Percentiles rank a stretch among this genome's conserved stretches.
These are phyloP conservation scores for Halictus ligatus DNA, from an alignment of 2,888 invertebrate species.

Conservation along the genomic window DNA sequence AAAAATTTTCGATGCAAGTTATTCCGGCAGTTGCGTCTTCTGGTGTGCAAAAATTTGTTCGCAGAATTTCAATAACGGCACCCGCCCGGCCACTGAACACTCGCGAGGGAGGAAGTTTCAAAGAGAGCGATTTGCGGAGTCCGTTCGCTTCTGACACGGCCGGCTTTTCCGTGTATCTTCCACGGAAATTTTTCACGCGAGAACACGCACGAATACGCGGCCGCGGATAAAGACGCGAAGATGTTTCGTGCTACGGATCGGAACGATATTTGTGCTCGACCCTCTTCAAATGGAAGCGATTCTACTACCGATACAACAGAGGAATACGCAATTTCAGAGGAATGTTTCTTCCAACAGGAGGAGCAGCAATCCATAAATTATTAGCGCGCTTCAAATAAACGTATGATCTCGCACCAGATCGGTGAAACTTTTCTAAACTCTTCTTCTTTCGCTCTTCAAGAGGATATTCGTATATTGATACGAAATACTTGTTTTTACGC, in stretches of 20 bases:
- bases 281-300: neutral
- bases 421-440: too few species aligned
- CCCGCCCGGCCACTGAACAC: neutral
- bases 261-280: neutral
- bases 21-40: constrained; percentile 27
- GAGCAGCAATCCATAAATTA: neutral
- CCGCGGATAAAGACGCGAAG: neutral
- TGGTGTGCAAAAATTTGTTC: constrained; percentile 40
- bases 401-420: too few species aligned
- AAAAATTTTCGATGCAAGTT: constrained; percentile 47
- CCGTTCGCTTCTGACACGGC: constrained; percentile 18
- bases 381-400: neutral
- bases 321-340: neutral
- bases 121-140: constrained; percentile 40
- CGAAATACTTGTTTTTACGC: too few species aligned
- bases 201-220: constrained; percentile 13
- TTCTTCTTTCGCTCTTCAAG: too few species aligned
- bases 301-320: neutral
- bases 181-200: constrained; percentile 24
- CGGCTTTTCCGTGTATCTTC: neutral
- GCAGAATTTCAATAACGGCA: constrained; percentile 47
- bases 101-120: constrained; percentile 24
- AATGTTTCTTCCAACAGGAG: neutral
- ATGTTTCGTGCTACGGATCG: neutral
- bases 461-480: too few species aligned